A percentile compares a stretch with the other conserved stretches of the same genome.
phyloP scores from a whole-genome alignment of 2,888 invertebrate species.

The Apocheima hispidaria region DNA sequence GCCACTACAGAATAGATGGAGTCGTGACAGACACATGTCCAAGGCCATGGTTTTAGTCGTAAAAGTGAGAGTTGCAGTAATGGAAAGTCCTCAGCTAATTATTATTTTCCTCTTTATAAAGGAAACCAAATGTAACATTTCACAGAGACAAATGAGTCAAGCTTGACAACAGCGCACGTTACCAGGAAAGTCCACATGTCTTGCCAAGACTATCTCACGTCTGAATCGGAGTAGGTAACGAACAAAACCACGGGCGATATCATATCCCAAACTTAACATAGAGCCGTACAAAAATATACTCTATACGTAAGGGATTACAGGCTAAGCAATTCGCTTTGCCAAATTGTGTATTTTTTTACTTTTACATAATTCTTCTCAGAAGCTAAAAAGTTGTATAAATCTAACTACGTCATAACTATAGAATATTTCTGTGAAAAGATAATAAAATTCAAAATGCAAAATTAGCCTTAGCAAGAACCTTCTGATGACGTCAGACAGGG shows the following conservation, averaged over 20 bases:
- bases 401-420: conserved; percentile 21
- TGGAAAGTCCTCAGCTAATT: conserved; percentile 11
- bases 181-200: conserved; percentile 34
- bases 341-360: conserved; percentile 8
- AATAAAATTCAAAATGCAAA: conserved; percentile 2
- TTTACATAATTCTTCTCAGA: conserved; percentile 26
- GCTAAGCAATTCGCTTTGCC: neutral
- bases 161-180: conserved; percentile 16
- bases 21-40: conserved; percentile 22
- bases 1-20: conserved; percentile 15
- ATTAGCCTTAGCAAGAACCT: neutral
- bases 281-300: conserved; percentile 14
- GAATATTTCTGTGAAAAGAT: conserved; percentile 25
- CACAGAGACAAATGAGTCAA: conserved; percentile 23
- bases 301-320: neutral
- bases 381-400: conserved; percentile 4
- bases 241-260: conserved; percentile 18
- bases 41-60: conserved; percentile 1
- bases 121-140: conserved; percentile 17
- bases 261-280: conserved; percentile 2
- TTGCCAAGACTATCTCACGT: conserved; percentile 54
- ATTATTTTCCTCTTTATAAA: conserved; percentile 17
- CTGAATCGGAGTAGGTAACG: conserved; percentile 42
- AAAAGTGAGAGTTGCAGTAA: conserved; percentile 23
- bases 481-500: conserved; percentile 7